Evolutionary conservation across 2,888 invertebrate genomes (phyloP).

Genomic region (Drosophila neoperkinsi): DNA sequence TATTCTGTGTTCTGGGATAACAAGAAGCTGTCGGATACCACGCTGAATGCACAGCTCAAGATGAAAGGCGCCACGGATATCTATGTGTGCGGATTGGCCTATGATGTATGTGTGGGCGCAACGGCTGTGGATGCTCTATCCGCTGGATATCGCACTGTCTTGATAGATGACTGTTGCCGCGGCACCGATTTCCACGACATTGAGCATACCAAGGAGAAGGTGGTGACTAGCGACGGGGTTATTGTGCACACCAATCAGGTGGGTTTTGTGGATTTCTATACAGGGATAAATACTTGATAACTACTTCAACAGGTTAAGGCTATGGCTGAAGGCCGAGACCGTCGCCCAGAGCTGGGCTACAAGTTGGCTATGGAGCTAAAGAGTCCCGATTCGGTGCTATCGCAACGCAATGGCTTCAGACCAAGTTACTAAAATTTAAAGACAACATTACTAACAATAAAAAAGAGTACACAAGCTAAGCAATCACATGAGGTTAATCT

Average conservation of each 20-base stretch:
- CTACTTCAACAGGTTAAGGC: conserved; percentile 88
- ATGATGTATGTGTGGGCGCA: conserved; percentile 97
- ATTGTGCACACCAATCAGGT: conserved; percentile 92
- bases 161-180: conserved; percentile 95
- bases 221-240: conserved; percentile 91
- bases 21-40: conserved; percentile 94
- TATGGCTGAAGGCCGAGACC: conserved; percentile 95
- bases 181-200: conserved; percentile 95
- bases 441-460: conserved; percentile 8
- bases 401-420: conserved; percentile 82
- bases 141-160: conserved; percentile 94
- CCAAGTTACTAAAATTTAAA: conserved; percentile 59
- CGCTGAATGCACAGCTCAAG: conserved; percentile 92
- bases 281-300: background rate
- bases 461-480: conserved; percentile 32
- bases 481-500: conserved; percentile 34
- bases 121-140: conserved; percentile 96
- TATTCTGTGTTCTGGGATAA: conserved; percentile 99
- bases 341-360: conserved; percentile 94
- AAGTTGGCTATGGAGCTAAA: conserved; percentile 94
- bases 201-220: conserved; percentile 91
- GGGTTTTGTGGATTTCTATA: conserved; percentile 17
- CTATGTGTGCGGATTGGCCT: conserved; percentile 97
- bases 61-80: conserved; percentile 94
- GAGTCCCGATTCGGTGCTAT: conserved; percentile 86